Evolutionary conservation across 2,888 invertebrate genomes (phyloP), one percentile per base, ranked within the genome.

Genomic region (Drosophila paracracens): DNA sequence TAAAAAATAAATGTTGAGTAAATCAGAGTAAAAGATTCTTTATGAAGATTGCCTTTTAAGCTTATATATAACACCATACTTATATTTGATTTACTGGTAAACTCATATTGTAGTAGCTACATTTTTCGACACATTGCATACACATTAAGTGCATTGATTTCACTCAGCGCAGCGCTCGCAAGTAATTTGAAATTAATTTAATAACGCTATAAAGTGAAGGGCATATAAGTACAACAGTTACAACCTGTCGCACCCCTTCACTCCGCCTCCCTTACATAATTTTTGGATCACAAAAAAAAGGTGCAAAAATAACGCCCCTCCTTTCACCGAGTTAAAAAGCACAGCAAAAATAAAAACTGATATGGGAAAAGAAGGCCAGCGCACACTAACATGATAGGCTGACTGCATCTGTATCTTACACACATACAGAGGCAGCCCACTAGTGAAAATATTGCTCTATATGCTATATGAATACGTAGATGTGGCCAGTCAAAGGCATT

Each of bases 321-420:
- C 66, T 52, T 33, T 46, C 40, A 31, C 56, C 50, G 51, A 58
- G 52, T 52, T 50, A 62, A 63, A 64, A 64, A 71, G 77, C 58
- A 40, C 35, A 52, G 63, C 21, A 70, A 62, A 67, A 58, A 77
- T 56, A 27, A 29, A 52, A 53, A 27, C 46, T 25, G 43, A 59
- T 33, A 33, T 35, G 70, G 29, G 74, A 82, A 76, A 76, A 63
- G 60, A 73, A 74, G 80, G 70, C 70, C 74, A 80, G 70, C 72
- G 64, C 81, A 84, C 89, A 89, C 88, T 89, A 89, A 90, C 89
- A 88, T 79, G 88, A 88, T 88, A 90, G 88, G 87, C 90, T 88
- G 87, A 72, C 74, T 67, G 62, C 62, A 81, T 61, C 61, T 57
- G 43, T 60, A 52, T 36, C 75, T 43, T 70, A 63, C 53, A 63